Conservation (phyloP, 2,113 vertebrate genomes). For the Engraulis encrasicolus region DNA sequence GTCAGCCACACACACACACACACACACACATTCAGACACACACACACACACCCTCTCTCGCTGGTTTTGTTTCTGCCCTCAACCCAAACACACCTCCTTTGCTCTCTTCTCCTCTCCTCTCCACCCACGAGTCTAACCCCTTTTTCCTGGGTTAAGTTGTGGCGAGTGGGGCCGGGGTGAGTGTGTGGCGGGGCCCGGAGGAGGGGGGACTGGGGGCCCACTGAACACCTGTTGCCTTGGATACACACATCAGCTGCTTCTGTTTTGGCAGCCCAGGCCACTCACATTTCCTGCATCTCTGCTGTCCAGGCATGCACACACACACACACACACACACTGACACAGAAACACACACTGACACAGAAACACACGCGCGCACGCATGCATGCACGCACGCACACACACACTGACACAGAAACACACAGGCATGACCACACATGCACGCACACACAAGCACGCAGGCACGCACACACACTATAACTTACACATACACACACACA, state of each 20-base stretch:
- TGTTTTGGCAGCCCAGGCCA: background rate
- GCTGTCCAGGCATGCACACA: background rate
- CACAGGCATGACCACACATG: background rate
- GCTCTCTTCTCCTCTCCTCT: no score
- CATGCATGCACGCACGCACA: background rate
- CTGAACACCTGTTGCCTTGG: slow-evolving; percentile 60
- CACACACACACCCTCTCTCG: background rate
- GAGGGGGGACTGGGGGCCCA: background rate
- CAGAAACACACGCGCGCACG: background rate
- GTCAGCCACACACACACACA: background rate
- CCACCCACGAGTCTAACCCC: background rate
- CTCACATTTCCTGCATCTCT: background rate
- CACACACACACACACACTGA: background rate
- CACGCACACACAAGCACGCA: background rate
- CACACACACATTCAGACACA: background rate
- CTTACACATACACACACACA: background rate
- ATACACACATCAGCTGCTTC: slow-evolving; percentile 2
- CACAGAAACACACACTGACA: background rate
- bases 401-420: background rate
- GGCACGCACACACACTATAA: background rate
- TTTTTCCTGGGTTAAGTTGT: slow-evolving; percentile 16
- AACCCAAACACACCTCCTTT: slow-evolving; percentile 2
- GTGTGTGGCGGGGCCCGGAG: no score
- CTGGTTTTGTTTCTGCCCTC: background rate
- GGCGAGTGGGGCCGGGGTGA: background rate